Percentiles rank a stretch among this genome's conserved stretches.
Evolutionary conservation across 2,113 vertebrate species (phyloP).

Genomic region (Calidris pygmaea): DNA sequence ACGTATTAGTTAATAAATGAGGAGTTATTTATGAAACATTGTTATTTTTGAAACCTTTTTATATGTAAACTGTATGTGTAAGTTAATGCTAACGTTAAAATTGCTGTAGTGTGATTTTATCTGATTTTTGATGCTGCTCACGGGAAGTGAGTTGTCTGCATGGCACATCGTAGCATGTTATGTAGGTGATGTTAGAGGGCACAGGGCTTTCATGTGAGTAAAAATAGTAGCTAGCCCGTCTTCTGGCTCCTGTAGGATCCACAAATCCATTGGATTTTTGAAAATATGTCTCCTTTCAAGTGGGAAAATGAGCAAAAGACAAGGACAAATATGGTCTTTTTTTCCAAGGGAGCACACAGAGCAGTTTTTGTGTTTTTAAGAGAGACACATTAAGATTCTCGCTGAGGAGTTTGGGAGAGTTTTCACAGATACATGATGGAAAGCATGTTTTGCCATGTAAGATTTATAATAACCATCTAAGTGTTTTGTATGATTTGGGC

Average conservation of each 20-base stretch:
- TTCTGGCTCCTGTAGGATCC: background rate
- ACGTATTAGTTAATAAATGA: background rate
- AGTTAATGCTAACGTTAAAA: background rate
- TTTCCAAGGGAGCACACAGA: background rate
- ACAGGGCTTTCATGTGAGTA: background rate
- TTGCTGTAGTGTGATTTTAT: background rate
- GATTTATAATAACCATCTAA: background rate
- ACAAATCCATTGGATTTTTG: background rate
- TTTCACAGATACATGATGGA: background rate
- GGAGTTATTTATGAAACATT: background rate
- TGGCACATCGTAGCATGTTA: background rate
- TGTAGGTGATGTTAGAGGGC: background rate
- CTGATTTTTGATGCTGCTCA: background rate
- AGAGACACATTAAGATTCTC: background rate
- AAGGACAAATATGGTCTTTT: fast-evolving
- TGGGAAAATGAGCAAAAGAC: background rate
- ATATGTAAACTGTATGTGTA: background rate
- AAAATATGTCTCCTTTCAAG: background rate
- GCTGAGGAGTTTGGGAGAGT: background rate
- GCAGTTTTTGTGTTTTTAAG: background rate
- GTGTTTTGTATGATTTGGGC: background rate
- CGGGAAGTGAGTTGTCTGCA: background rate
- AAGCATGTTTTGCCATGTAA: background rate
- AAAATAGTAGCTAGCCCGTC: background rate
- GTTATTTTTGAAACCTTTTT: background rate